Conservation (phyloP, 2,888 invertebrate species). For the Epirrhoe alternata region DNA sequence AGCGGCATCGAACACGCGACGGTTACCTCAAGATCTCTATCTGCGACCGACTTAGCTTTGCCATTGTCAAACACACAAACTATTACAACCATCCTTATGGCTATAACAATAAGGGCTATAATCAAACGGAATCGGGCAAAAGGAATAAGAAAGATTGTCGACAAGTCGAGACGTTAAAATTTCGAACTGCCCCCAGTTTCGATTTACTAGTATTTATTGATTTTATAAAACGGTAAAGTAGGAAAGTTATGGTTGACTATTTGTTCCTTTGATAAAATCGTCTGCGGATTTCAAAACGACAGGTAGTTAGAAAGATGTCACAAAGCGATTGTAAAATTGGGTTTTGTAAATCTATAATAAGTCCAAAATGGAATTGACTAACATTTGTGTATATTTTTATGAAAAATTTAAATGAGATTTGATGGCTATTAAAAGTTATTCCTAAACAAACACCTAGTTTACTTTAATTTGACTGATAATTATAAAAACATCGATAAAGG, state of each 20-base stretch:
- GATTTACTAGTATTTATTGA: constrained; percentile 41
- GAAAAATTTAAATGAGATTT: too few relatives aligned
- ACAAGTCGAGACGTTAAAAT: constrained; percentile 62
- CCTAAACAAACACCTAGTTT: too few relatives aligned
- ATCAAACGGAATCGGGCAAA: constrained; percentile 23
- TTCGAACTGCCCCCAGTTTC: constrained; percentile 52
- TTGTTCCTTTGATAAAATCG: constrained; percentile 24
- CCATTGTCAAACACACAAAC: constrained; percentile 52
- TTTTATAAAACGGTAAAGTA: constrained; percentile 31
- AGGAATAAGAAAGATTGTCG: constrained; percentile 40
- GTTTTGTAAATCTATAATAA: background rate
- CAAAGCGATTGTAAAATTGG: background rate
- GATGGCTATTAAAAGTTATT: too few relatives aligned
- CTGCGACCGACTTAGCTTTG: constrained; percentile 63
- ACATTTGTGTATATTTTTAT: background rate
- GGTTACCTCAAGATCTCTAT: constrained; percentile 66
- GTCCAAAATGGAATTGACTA: background rate
- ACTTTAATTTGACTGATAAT: too few relatives aligned
- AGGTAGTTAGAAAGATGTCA: constrained; percentile 17
- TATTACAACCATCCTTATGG: constrained; percentile 54
- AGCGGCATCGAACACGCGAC: constrained; percentile 70
- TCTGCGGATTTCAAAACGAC: constrained; percentile 19
- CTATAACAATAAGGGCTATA: constrained; percentile 34
- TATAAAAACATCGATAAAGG: background rate
- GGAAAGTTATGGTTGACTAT: constrained; percentile 19